Conservation (phyloP, 2,113 vertebrate genomes). For the Empidonax alnorum region DNA sequence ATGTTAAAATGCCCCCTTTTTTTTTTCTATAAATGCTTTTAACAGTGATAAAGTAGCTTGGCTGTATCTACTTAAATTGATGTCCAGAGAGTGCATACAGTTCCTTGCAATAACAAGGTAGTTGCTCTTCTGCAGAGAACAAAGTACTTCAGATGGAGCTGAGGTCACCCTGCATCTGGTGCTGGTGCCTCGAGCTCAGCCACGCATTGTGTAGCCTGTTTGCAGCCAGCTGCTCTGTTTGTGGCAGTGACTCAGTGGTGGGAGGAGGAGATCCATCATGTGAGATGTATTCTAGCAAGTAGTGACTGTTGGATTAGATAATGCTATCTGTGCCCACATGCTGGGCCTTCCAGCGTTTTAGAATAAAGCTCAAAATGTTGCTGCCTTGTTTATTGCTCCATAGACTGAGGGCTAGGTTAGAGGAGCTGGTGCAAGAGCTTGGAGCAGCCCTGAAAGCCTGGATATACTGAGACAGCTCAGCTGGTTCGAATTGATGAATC, state of each 20-base stretch:
- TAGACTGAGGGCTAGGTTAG: not conserved
- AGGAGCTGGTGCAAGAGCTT: not conserved
- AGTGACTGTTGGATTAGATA: conserved; percentile 58
- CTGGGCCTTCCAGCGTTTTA: not conserved
- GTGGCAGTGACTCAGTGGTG: conserved; percentile 29
- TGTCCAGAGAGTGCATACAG: fast-evolving
- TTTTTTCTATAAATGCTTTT: not conserved
- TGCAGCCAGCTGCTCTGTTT: conserved; percentile 31
- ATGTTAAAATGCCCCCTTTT: not conserved
- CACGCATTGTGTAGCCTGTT: not conserved
- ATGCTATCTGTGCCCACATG: conserved; percentile 32
- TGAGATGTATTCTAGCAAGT: conserved; percentile 43
- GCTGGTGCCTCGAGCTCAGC: not conserved
- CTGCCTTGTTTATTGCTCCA: not conserved
- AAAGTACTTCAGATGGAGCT: not conserved
- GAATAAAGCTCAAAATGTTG: not conserved
- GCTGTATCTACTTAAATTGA: not conserved
- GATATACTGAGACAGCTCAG: fast-evolving
- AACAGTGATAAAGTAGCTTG: not conserved
- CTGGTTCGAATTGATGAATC: not conserved
- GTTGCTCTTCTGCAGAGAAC: not conserved
- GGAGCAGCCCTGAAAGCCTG: not conserved
- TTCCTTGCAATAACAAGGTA: not conserved
- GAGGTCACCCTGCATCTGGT: conserved; percentile 12
- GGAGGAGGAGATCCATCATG: conserved; percentile 43